Percentiles rank a stretch among this genome's conserved stretches.
These are phyloP conservation scores for Silvanus unidentatus DNA, from an alignment of 2,888 invertebrate species.

Conservation along the genomic window DNA sequence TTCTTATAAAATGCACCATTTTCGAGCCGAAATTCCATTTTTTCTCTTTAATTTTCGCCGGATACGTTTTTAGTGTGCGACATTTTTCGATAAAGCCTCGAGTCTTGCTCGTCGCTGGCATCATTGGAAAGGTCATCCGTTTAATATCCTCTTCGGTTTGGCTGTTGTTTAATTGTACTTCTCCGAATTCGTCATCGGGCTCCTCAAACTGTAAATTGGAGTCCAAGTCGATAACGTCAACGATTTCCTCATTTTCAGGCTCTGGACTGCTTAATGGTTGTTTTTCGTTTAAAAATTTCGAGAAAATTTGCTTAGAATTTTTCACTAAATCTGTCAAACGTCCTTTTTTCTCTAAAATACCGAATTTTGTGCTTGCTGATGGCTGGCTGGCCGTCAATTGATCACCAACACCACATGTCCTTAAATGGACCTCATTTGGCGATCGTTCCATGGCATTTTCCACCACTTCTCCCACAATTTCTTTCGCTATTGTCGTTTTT, in stretches of 20 bases:
- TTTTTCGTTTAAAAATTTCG: conserved; percentile 33
- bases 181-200: conserved; percentile 11
- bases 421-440: conserved; percentile 10
- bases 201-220: conserved; percentile 10
- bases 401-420: conserved; percentile 23
- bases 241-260: conserved; percentile 15
- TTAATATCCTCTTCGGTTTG: conserved; percentile 12
- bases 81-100: conserved; percentile 20
- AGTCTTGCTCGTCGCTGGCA: conserved; percentile 20
- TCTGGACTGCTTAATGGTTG: neutral
- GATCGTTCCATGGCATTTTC: conserved; percentile 34
- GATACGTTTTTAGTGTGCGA: conserved; percentile 21
- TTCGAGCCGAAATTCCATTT: conserved; percentile 32
- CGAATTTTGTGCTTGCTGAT: conserved; percentile 20
- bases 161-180: conserved; percentile 9
- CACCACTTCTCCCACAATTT: conserved; percentile 41
- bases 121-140: conserved; percentile 29
- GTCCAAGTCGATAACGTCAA: conserved; percentile 24
- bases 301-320: conserved; percentile 39
- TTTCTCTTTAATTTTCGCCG: conserved; percentile 26
- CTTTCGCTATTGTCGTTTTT: conserved; percentile 28
- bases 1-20: conserved; percentile 28
- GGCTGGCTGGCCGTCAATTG: conserved; percentile 19
- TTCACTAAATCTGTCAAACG: conserved; percentile 42
- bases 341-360: conserved; percentile 46